Evolutionary conservation across 2,113 vertebrate genomes (phyloP).

Genomic region (Cyrtonyx montezumae): DNA sequence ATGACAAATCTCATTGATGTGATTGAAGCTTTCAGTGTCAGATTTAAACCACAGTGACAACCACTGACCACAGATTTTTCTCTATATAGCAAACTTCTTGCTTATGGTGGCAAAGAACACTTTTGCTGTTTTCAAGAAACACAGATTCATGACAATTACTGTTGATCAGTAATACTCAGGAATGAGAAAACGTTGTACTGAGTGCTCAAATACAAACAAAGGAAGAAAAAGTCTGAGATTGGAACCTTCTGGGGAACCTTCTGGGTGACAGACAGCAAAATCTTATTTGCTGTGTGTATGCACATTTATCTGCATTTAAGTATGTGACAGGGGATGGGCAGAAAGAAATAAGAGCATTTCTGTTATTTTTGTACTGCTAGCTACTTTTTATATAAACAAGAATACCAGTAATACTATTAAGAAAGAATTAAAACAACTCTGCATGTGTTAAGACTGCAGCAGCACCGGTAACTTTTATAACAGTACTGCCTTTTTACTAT

Average conservation of each 20-base stretch:
- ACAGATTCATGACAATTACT: not conserved
- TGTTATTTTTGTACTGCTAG: not conserved
- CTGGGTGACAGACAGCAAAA: not conserved
- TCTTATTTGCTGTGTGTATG: not conserved
- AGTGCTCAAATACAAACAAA: not conserved
- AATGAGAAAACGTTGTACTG: not conserved
- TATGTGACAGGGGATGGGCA: not conserved
- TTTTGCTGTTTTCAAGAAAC: not conserved
- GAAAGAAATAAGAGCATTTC: not conserved
- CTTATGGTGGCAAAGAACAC: not conserved
- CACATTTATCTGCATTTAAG: not conserved
- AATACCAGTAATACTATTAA: not conserved
- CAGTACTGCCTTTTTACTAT: not conserved
- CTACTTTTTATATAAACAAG: not conserved
- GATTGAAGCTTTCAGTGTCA: not conserved
- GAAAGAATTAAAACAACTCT: not conserved
- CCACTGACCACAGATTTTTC: not conserved
- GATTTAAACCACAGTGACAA: not conserved
- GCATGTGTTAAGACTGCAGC: not conserved
- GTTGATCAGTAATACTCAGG: not conserved
- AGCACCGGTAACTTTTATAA: not conserved
- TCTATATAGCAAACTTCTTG: not conserved
- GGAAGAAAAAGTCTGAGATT: not conserved
- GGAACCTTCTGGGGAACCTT: not conserved
- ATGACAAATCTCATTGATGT: not conserved